Conservation (phyloP, 2,888 invertebrate genomes). For the Globia sparganii region DNA sequence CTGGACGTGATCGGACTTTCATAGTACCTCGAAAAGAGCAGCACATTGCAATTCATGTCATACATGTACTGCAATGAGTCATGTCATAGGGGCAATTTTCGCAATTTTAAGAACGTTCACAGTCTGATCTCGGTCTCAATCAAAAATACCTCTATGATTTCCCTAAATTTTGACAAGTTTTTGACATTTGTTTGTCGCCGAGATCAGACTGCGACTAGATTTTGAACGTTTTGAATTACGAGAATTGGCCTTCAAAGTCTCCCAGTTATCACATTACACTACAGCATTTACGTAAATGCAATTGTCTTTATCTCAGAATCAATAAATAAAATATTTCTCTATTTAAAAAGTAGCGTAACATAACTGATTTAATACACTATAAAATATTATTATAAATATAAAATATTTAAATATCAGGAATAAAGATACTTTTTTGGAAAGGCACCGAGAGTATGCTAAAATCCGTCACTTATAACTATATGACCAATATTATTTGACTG, state of each 20-base stretch:
- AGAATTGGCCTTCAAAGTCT: no score
- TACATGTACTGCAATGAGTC: slow-evolving; percentile 37
- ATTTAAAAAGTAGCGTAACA: slow-evolving; percentile 47
- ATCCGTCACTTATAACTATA: slow-evolving; percentile 42
- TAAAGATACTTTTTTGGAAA: slow-evolving; percentile 51
- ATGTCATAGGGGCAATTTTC: no score
- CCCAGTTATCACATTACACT: slow-evolving; percentile 38
- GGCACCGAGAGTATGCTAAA: slow-evolving; percentile 55
- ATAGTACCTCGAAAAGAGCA: slow-evolving; percentile 22
- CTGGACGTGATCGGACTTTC: slow-evolving; percentile 8
- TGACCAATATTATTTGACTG: slow-evolving; percentile 38
- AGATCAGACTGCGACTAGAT: no score
- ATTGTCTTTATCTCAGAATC: slow-evolving; percentile 35
- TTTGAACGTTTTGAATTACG: no score
- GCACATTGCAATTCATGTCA: slow-evolving; percentile 33
- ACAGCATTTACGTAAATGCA: slow-evolving; percentile 46
- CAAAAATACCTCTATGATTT: no score
- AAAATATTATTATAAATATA: slow-evolving; percentile 51
- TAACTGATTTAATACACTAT: slow-evolving; percentile 51
- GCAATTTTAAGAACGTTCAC: no score
- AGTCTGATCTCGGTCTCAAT: no score
- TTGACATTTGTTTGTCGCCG: no score
- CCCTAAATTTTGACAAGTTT: no score
- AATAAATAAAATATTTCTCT: slow-evolving; percentile 53
- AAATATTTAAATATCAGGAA: slow-evolving; percentile 50